Base-by-base conservation (phyloP, 2,113 vertebrate genomes). In the Pomatostomus ruficeps region DNA sequence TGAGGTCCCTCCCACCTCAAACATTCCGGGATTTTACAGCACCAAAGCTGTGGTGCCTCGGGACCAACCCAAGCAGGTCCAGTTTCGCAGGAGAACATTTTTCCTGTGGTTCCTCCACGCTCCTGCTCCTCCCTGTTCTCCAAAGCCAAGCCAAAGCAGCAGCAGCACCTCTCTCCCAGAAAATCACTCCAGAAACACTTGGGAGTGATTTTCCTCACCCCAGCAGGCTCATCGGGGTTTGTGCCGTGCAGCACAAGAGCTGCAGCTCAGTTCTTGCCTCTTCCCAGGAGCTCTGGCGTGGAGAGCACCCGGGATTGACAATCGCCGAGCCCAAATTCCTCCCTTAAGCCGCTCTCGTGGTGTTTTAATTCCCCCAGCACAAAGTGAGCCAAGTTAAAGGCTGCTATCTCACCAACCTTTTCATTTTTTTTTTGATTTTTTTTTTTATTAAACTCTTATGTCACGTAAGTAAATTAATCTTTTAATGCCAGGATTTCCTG, bases 401-500 rank as follows among this genome's bases (percentile, higher is more conserved):
- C 95, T 93, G 74, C 19, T 80, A 95, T 92, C 88, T 92, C 91
- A 87, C 54, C 74, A 93, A 90, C 86, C 80, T 66, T 82, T 65
- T 66, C 22, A 33, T 71, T 22, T 63, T 19, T 18, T 33, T 12
- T 63, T 14, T 2, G 1, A 2, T 8, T 24, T 63, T 74, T 48
- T 66, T 33, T 89, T 55, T 23, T 52, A 70, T 78, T 81, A 71
- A 93, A 93, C 66, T 89, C 92, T 88, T 80, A 65, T 95, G 93
- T 88, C 87, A 95, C 59, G 19, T 65, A 91, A 96, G 90, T 54
- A 70, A 93, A 93, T 77, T 97, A 96, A 97, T 97, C 96, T 92
- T 74, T 95, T 97, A 96, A 97, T 94, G 80, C 96, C 59, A 67
- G 73, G 95, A 97, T 96, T 95, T 95, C 87, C 73, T 81, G 36